Base-by-base conservation (phyloP, 2,797 vertebrate species). In the Alauda arvensis region DNA sequence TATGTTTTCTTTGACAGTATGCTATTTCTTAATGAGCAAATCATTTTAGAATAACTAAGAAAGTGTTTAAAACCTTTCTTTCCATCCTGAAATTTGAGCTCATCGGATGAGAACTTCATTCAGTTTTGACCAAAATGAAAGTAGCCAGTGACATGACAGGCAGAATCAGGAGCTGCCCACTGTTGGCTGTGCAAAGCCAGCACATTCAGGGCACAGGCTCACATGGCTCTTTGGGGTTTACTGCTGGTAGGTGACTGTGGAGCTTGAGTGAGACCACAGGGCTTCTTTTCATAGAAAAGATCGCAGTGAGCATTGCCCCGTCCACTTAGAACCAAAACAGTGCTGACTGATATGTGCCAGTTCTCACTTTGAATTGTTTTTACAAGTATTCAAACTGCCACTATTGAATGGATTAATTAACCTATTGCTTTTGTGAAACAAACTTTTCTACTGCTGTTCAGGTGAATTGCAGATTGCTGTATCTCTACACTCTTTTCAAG, bases 201-300 rank as follows among this genome's bases (percentile, higher is more conserved):
- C 48, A 11, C 4, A 2, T 23, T 29, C 16, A 18, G 25, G 28
- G 5, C 28, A 69, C 13, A 83, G 3, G 1, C 19, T 45, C 1
- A 1, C 3, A 3, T 1, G 8, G 3, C 10, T 80, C 18, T 61
- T 51, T 8, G 6, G 28, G 8, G 4, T 56, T 71, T 46, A 23
- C 43, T 77, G 46, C 18, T 55, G 13, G 10, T 21, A 21, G 14
- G 11, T 37, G 28, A 7, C 33, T 40, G 18, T 57, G n/a, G 7
- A 82, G 5, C 16, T 18, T 55, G 24, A 66, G 17, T 0, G 0
- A 71, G 16, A 77, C 8, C 18, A 56, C 18, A 15, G 23, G 5
- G 3, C 21, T 62, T 55, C 56, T 51, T 66, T 26, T 66, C 29
- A 17, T 4, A 19, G 26, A 9, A 65, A 42, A 18, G 33, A 31